Base-by-base conservation (phyloP, 2,888 invertebrate species). In the Calliscelio sp. region DNA sequence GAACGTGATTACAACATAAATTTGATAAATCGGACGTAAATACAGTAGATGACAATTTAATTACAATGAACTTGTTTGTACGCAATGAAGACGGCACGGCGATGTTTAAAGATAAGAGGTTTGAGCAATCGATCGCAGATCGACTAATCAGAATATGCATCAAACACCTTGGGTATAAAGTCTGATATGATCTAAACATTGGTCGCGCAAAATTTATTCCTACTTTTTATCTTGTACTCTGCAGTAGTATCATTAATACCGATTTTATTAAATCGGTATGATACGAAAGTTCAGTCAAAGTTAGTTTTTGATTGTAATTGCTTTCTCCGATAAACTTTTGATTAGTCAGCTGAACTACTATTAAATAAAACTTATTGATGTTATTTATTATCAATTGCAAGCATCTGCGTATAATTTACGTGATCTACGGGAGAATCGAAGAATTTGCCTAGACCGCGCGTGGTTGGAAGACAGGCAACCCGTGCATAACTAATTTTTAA, bases 21-120 rank as follows among this genome's bases (percentile, higher is more conserved):
- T 38, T 32, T 74, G 59, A 66, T 68, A 68, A 74, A 68, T 32
- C 63, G 41, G 79, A 70, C 74, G 63, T 79, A 79, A 83, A 70
- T 70, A 79, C 51, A 53, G 68, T 46, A 66, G 66, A 74, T 74
- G 83, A 83, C 83, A 83, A 83, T 79, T 83, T 79, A 79, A 78
- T 74, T 79, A 49, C 78, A 70, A 74, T 68, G 51, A 55, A 53
- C 83, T 53, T 70, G 79, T 83, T 53, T 55, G 68, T 61, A 61
- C 38, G 20, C 55, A 63, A 83, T 83, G 74, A 61, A 83, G 79
- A 74, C 41, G n/a, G 46, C 74, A 41, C 28, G n/a, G 2, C 61
- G 79, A 79, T 83, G 63, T 10, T 70, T 35, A 20, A 46, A 79
- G 68, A 83, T 83, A 83, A 78, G 66, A 59, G 51, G 53, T 57